phyloP scores from a whole-genome alignment of 2,113 vertebrate genomes.

The Penelope pileata region DNA sequence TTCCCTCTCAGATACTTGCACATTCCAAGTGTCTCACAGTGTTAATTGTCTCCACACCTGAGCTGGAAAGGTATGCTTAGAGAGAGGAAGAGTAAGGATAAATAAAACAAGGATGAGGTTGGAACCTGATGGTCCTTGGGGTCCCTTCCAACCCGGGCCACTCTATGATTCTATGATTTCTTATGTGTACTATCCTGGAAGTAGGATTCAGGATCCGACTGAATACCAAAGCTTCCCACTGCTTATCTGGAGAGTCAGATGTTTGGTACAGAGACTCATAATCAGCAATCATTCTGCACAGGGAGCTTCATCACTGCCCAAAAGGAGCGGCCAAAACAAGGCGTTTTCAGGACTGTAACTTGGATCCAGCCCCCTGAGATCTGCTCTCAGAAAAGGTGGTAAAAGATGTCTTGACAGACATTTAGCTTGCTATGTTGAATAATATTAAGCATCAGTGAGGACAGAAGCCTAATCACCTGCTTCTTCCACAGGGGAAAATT shows the following conservation, averaged over 20 bases:
- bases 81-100: neutral
- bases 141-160: too few species aligned
- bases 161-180: neutral
- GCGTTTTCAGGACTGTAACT: neutral
- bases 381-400: neutral
- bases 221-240: neutral
- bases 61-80: neutral
- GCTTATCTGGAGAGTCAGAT: neutral
- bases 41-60: neutral
- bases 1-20: neutral
- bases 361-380: neutral
- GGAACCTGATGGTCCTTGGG: too few species aligned
- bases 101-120: neutral
- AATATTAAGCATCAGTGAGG: neutral
- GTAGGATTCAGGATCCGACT: neutral
- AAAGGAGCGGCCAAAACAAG: neutral
- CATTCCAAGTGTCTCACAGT: neutral
- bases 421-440: neutral
- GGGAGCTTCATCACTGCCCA: neutral
- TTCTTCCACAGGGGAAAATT: neutral
- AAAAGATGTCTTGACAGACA: neutral
- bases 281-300: neutral
- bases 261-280: neutral
- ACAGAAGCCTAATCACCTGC: neutral
- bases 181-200: neutral